Evolutionary conservation across 2,113 vertebrate species (phyloP), one percentile per base, ranked within the genome.

Genomic region (Brachyistius frenatus): DNA sequence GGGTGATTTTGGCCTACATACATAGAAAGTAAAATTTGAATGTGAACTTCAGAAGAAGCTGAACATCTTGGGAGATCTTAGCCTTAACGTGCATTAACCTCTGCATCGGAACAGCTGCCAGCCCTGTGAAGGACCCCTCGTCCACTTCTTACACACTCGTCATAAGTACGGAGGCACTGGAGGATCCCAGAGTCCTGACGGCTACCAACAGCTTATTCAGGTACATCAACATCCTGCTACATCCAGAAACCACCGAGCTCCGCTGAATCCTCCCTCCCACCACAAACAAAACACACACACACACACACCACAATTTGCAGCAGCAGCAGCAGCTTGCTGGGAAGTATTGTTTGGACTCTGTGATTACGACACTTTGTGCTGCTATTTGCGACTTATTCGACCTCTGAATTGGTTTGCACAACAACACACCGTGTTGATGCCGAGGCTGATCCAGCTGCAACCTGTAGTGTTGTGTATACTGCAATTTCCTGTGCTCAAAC

Each of bases 361-460:
- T 31, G 33, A 6, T 57, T 36, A 33, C 31, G 39, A 4, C 11
- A 55, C 41, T 2, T 69, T 44, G 39, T 30, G 63, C 47, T 0
- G 57, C 39, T 36, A 7, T 54, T 23, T 62, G 37, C 52, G 41
- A 54, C 66, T 70, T 64, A 50, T 63, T 80, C 10, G 47, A 11
- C 30, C 52, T 39, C 11, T 5, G 46, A 2, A 75, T 57, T 50
- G 57, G 52, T 64, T 62, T 58, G 44, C n/a, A 70, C 44, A 75
- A 55, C 30, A 36, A 5, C 31, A 32, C 65, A 65, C 23, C 4
- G 41, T 70, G 46, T 47, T 15, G 33, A 49, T 3, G 49, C 33
- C 32, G 14, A 8, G 70, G 53, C 49, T 66, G 31, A 2, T 44
- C 41, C 10, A 44, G 41, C 41, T 44, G 41, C 6, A 11, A 44